Base-by-base conservation (phyloP, 2,113 vertebrate genomes). In the Syngnathus floridae region DNA sequence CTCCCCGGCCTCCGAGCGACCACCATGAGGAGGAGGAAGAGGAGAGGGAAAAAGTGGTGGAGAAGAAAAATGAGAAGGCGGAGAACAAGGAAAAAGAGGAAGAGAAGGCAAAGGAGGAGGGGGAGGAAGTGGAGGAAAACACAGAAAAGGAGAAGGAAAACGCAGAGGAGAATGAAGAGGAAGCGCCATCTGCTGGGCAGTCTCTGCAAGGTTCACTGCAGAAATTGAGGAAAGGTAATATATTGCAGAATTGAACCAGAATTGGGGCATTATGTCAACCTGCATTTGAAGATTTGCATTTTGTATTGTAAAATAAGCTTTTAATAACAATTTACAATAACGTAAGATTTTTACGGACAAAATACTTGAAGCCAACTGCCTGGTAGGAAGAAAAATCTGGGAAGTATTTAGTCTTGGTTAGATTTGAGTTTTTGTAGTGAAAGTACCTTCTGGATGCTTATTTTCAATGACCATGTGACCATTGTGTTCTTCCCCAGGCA, bases 401-500 rank as follows among this genome's bases (percentile, higher is more conserved):
- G 48, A 21, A 1, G 7, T 10, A n/a, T 7, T 51, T 13, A 46
- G 13, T 46, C 43, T 21, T 51, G 19, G 8, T 51, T 51, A 1
- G 19, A 51, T 51, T n/a, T 16, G 14, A 46, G 43, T 46, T 46
- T 46, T 46, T 51, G 48, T 5, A 46, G 45, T 5, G 13, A 46
- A 46, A 14, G 14, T 16, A 17, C 4, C 19, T n/a, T 0, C 19
- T 8, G 6, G 46, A 4, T 2, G 5, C 3, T n/a, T 21, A 26
- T 55, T 26, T 55, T 12, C n/a, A 2, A 13, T 55, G 12, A 11
- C 51, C 21, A 12, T 12, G 51, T 10, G 19, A 51, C 48, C 48
- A n/a, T 21, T 51, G 48, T 16, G 14, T 16, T 74, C 13, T 48
- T 52, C 8, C 74, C 59, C 3, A 89, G 87, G 73, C 14, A 86